Evolutionary conservation across 2,888 invertebrate species (phyloP), one percentile per base, ranked within the genome.

Genomic region (Blastobasis lacticolella): DNA sequence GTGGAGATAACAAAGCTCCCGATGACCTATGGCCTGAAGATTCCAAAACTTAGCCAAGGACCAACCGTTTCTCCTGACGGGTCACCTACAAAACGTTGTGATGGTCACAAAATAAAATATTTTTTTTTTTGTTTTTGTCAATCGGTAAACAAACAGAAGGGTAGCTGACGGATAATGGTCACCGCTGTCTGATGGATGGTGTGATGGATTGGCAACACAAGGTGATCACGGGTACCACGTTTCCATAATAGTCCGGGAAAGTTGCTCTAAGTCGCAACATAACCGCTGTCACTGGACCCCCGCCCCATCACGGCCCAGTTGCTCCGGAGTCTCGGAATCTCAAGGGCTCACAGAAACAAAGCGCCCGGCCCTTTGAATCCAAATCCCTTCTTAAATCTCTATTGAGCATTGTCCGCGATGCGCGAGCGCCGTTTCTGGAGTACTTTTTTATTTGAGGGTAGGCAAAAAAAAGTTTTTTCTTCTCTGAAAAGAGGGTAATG

Each of bases 301-400:
- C 55, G 60, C 69, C 64, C 46, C 45, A 52, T 45, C 57, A 58
- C 66, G 69, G 66, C 69, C 73, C 72, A 74, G 73, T 76, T 77
- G 73, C 78, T 66, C 70, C 66, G 72, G 46, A 76, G 71, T 69
- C 67, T 71, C 68, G 62, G 74, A 71, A 75, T 71, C 73, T 74
- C 76, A 83, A 80, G 75, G 78, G 75, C 65, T 61, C 59, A 54
- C 67, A 80, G 80, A 85, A 85, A 85, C 85, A 85, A 84, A 78
- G 57, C 61, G 58, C 59, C 70, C 62, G 66, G 67, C 74, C 74
- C 64, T 80, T 82, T 83, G 80, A 83, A 78, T 83, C 78, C 70
- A 78, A 81, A 85, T 84, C 85, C 82, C 77, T 71, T 80, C 77
- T 79, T 78, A 81, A 81, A 76, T 73, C 76, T 78, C 78, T 74